phyloP scores from a whole-genome alignment of 2,888 invertebrate genomes.

The Acanthoscelides obtectus region DNA sequence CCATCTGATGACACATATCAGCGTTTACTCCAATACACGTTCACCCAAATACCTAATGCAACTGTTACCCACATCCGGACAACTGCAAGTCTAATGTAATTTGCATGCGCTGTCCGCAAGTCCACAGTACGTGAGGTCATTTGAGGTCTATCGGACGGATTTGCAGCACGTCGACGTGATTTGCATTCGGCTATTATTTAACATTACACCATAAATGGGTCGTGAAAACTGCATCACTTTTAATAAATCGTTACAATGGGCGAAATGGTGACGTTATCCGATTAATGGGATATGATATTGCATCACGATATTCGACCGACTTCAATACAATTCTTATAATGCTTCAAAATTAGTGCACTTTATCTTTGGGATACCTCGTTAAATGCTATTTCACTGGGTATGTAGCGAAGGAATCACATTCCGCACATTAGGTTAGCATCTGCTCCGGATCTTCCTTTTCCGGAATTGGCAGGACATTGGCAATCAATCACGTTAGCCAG shows the following conservation, averaged over 20 bases:
- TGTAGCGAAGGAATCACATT: no score
- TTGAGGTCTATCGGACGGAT: background rate
- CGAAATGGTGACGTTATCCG: background rate
- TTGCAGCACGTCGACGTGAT: background rate
- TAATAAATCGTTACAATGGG: background rate
- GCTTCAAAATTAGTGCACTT: no score
- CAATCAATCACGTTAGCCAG: constrained; percentile 20
- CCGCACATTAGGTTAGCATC: background rate
- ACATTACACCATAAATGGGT: background rate
- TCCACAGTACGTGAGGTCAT: background rate
- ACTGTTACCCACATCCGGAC: background rate
- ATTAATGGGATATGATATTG: background rate
- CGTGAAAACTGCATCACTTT: background rate
- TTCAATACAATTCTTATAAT: no score
- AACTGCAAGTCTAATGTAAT: background rate
- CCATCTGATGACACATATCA: background rate
- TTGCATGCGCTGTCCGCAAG: background rate
- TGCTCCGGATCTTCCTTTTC: constrained; percentile 1
- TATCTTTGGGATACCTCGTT: no score
- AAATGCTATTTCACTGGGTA: no score
- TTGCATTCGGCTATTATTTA: background rate
- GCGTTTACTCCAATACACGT: background rate
- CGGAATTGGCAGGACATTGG: constrained; percentile 6
- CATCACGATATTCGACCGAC: no score
- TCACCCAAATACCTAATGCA: background rate